Evolutionary conservation across 2,113 vertebrate genomes (phyloP).

Genomic region (Pteropus alecto): DNA sequence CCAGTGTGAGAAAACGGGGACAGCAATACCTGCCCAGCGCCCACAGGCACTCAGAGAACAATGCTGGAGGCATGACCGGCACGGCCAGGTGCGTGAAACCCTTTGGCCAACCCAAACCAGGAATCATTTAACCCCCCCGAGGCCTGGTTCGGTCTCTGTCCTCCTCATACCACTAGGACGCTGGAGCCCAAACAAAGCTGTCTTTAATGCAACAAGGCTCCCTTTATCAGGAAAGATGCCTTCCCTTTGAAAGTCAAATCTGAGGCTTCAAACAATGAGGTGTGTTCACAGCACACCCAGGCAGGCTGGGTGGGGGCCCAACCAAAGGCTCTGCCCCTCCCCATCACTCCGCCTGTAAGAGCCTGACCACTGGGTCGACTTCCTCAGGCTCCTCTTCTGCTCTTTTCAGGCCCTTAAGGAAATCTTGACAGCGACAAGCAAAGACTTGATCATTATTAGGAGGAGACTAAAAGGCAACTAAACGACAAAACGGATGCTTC

Average conservation of each 20-base stretch:
- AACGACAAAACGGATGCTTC: not conserved
- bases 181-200: not conserved
- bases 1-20: not conserved
- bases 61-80: rapidly evolving
- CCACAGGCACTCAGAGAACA: rapidly evolving
- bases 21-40: no score
- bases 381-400: not conserved
- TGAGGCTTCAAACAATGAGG: not conserved
- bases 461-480: not conserved
- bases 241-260: conserved; percentile 24
- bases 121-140: not conserved
- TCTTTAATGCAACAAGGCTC: not conserved
- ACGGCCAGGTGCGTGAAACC: not conserved
- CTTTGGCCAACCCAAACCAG: not conserved
- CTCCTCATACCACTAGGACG: not conserved
- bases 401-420: not conserved
- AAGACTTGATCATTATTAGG: not conserved
- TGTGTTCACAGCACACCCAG: not conserved
- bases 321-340: not conserved
- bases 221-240: not conserved
- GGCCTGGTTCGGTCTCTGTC: not conserved
- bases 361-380: not conserved
- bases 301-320: not conserved
- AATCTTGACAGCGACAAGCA: not conserved
- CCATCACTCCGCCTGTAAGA: rapidly evolving